Conservation (phyloP, 1,140 invertebrate species). For the Drosophila rufa region DNA sequence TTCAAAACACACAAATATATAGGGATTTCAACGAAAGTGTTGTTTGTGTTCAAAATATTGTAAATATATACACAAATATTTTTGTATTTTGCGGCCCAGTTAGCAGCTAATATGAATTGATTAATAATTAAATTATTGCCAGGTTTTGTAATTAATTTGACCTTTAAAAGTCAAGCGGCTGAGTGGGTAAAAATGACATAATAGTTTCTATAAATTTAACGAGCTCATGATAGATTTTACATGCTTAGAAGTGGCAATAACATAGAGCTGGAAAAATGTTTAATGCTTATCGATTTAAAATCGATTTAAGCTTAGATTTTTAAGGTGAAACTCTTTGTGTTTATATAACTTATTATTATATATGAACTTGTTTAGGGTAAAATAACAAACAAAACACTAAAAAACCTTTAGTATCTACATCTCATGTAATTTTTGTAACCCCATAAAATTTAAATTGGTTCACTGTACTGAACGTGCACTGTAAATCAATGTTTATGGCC, state of each 20-base stretch:
- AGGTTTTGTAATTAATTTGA: conserved; percentile 6
- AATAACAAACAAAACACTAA: no score
- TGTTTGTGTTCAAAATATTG: not conserved
- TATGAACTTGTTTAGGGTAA: no score
- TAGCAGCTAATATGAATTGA: not conserved
- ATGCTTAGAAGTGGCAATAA: not conserved
- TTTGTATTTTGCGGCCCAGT: not conserved
- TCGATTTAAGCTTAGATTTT: not conserved
- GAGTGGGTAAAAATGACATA: not conserved
- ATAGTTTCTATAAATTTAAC: not conserved
- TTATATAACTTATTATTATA: not conserved
- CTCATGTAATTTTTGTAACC: no score
- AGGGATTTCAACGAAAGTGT: not conserved
- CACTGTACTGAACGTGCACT: not conserved
- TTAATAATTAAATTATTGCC: conserved; percentile 1
- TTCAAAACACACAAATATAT: no score
- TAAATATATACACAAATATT: not conserved
- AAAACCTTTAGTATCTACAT: no score
- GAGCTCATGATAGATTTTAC: not conserved
- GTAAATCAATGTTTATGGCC: conserved; percentile 1
- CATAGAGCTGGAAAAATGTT: not conserved
- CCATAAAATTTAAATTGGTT: not conserved
- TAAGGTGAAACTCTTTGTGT: no score
- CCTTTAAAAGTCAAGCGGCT: not conserved
- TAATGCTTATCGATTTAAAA: not conserved